These are phyloP conservation scores for Phacellophora camtschatica DNA, from an alignment of 30 jellyfish, hydroid and myxozoan species.

Conservation along the genomic window DNA sequence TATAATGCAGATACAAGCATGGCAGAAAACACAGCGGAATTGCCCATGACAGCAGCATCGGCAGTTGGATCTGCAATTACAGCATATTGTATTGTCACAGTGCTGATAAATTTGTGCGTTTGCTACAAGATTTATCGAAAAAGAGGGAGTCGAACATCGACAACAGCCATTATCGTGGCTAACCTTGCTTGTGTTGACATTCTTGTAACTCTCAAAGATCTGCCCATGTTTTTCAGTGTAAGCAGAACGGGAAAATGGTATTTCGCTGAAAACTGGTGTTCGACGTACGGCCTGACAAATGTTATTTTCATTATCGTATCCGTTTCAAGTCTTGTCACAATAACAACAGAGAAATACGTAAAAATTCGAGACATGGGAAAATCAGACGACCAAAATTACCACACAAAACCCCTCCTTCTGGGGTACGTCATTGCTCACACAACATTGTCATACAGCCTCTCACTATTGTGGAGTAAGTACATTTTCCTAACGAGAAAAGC, in stretches of 20 bases:
- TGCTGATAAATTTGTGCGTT: conserved; percentile 53
- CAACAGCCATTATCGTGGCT: conserved; percentile 92
- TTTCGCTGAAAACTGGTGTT: conserved; percentile 90
- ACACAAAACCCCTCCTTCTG: conserved; percentile 81
- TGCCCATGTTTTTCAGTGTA: conserved; percentile 76
- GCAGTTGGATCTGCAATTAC: conserved; percentile 68
- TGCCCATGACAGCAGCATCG: conserved; percentile 59
- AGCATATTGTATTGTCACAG: conserved; percentile 48
- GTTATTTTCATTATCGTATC: conserved; percentile 90
- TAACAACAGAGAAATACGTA: conserved; percentile 84
- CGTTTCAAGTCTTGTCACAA: conserved; percentile 88
- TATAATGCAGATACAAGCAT: neutral
- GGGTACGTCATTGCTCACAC: conserved; percentile 97
- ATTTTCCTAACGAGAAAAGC: conserved; percentile 90
- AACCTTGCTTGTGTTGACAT: conserved; percentile 95
- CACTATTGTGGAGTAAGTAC: conserved; percentile 93
- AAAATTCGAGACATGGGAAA: conserved; percentile 58
- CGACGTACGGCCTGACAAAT: conserved; percentile 86
- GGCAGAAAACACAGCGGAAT: conserved; percentile 39
- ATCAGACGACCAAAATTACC: conserved; percentile 4
- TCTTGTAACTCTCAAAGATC: conserved; percentile 84
- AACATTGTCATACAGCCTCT: conserved; percentile 88
- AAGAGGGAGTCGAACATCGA: conserved; percentile 72
- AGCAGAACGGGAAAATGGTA: conserved; percentile 80
- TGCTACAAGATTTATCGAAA: conserved; percentile 69